Conservation (phyloP, 2,797 vertebrate species). For the Clangula hyemalis region DNA sequence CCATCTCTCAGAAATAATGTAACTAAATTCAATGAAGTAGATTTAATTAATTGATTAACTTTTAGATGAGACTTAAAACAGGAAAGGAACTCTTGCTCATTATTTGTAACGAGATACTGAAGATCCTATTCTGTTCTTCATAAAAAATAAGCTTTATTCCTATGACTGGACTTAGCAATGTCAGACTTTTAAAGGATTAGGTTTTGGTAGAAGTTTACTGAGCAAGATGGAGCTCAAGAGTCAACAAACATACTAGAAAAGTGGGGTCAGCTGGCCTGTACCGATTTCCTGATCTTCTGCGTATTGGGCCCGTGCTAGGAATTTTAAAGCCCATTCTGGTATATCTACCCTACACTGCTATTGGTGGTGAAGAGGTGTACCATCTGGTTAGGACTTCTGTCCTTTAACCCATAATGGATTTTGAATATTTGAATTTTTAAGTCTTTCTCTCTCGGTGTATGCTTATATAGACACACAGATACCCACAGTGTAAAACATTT, state of each 20-base stretch:
- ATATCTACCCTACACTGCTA: not conserved
- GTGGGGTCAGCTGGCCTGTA: not conserved
- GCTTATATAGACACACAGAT: not conserved
- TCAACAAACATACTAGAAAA: not conserved
- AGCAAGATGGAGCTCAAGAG: not conserved
- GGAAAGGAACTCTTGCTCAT: not conserved
- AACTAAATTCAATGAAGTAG: constrained; percentile 24
- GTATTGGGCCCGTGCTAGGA: not conserved
- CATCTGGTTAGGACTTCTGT: not conserved
- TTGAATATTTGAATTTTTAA: not conserved
- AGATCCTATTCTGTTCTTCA: not conserved
- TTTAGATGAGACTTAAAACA: not conserved
- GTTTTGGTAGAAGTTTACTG: not conserved
- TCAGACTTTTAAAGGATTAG: not conserved
- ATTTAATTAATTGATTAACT: constrained; percentile 29
- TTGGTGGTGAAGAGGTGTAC: not conserved
- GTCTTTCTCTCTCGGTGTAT: not conserved
- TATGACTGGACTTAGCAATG: not conserved
- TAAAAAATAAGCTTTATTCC: not conserved
- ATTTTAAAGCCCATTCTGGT: not conserved
- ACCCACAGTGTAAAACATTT: not conserved
- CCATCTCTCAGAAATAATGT: not conserved
- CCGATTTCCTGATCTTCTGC: not conserved
- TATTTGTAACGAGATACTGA: not conserved
- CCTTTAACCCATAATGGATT: not conserved